Percentiles rank a stretch among this genome's conserved stretches.
phyloP scores from a whole-genome alignment of 2,113 vertebrate genomes.

The Bagarius yarrelli region DNA sequence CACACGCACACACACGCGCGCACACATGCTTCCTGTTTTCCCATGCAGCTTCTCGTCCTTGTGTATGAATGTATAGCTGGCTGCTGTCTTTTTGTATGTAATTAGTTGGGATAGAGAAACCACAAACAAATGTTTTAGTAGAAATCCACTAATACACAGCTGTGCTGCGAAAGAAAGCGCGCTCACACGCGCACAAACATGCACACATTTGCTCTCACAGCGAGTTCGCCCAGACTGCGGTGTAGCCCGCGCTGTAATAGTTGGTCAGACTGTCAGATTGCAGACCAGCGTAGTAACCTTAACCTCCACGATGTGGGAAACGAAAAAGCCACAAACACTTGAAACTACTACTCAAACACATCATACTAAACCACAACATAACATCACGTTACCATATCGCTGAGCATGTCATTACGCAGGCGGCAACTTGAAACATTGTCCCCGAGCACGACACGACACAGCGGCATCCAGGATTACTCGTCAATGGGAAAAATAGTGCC shows the following conservation, averaged over 20 bases:
- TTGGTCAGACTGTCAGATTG: constrained; percentile 51
- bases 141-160: constrained; percentile 23
- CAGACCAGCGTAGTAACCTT: constrained; percentile 59
- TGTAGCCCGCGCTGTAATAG: constrained; percentile 57
- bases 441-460: background rate
- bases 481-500: background rate
- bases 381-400: background rate
- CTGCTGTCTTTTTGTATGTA: background rate
- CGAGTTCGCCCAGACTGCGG: constrained; percentile 60
- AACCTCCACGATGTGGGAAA: constrained; percentile 64
- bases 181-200: constrained; percentile 33
- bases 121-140: background rate
- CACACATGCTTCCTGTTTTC: constrained; percentile 40
- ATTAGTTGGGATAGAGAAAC: background rate
- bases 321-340: constrained; percentile 67
- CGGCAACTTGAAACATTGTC: background rate
- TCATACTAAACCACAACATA: constrained; percentile 29
- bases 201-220: constrained; percentile 48
- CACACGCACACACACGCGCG: constrained; percentile 6
- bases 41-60: constrained; percentile 30
- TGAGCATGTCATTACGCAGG: background rate
- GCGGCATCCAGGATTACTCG: background rate
- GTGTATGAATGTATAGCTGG: background rate
- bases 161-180: background rate
- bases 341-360: constrained; percentile 51